Conservation (phyloP, 2,888 invertebrate species). For the Alsophila aescularia region DNA sequence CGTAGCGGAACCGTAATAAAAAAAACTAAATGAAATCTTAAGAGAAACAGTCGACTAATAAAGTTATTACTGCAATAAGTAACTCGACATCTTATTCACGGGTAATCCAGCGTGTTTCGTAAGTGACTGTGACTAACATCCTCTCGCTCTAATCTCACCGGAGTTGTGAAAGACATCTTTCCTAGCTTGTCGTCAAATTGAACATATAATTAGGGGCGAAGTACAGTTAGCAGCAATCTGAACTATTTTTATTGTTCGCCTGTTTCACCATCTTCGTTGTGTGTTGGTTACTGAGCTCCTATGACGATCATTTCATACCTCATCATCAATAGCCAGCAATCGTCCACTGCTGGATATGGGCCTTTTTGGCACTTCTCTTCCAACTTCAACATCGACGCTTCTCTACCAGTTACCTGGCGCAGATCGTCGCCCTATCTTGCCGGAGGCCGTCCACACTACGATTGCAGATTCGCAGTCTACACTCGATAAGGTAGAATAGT, state of each 20-base stretch:
- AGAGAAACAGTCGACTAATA: conserved; percentile 8
- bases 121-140: conserved; percentile 41
- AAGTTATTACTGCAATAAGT: conserved; percentile 7
- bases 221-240: conserved; percentile 39
- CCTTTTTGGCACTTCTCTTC: too few relatives aligned
- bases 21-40: not conserved
- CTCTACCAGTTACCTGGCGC: too few relatives aligned
- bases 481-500: too few relatives aligned
- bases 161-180: conserved; percentile 47
- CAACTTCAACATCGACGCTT: too few relatives aligned
- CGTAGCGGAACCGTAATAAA: too few relatives aligned
- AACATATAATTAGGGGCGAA: conserved; percentile 67
- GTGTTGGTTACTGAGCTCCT: not conserved
- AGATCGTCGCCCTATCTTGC: too few relatives aligned
- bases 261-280: not conserved
- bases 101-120: conserved; percentile 30
- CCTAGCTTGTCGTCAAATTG: conserved; percentile 52
- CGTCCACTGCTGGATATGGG: too few relatives aligned
- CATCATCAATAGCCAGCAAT: too few relatives aligned
- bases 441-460: too few relatives aligned
- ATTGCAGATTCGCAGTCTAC: too few relatives aligned
- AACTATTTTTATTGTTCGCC: not conserved
- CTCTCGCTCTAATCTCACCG: conserved; percentile 42
- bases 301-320: too few relatives aligned
- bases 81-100: conserved; percentile 15